Percentiles rank a stretch among this genome's conserved stretches.
These are phyloP conservation scores for Crematogaster levior DNA, from an alignment of 2,888 invertebrate species.

Conservation along the genomic window DNA sequence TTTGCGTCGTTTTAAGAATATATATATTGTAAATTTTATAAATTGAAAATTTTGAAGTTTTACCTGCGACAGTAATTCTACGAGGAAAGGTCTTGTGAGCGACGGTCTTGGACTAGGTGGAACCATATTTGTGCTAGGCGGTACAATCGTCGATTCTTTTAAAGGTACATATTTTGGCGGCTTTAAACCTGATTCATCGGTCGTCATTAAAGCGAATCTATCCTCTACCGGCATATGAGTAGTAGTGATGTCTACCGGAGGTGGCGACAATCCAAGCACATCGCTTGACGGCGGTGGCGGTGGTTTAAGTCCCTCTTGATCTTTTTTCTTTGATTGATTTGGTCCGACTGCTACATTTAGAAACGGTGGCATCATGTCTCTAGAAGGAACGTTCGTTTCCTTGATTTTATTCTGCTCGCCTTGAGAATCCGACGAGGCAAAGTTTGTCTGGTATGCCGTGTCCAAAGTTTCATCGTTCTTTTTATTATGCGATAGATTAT, in stretches of 20 bases:
- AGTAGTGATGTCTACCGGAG: constrained; percentile 81
- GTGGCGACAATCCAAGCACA: constrained; percentile 83
- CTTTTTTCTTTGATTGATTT: constrained; percentile 70
- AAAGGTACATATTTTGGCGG: constrained; percentile 82
- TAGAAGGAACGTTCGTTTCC: constrained; percentile 76
- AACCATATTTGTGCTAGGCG: constrained; percentile 79
- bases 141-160: constrained; percentile 77
- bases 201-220: constrained; percentile 63
- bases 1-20: background rate
- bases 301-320: constrained; percentile 79
- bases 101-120: constrained; percentile 80
- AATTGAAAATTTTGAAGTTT: background rate
- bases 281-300: constrained; percentile 79
- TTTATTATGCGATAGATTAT: constrained; percentile 54
- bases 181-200: constrained; percentile 78
- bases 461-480: constrained; percentile 76
- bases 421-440: constrained; percentile 72
- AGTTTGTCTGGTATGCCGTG: constrained; percentile 80
- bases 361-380: constrained; percentile 82
- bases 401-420: constrained; percentile 43
- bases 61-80: constrained; percentile 83
- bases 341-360: constrained; percentile 60
- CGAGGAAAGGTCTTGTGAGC: constrained; percentile 80
- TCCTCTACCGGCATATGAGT: constrained; percentile 77
- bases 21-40: background rate